Base-by-base conservation (phyloP, 2,113 vertebrate genomes). In the Pycnonotus jocosus region DNA sequence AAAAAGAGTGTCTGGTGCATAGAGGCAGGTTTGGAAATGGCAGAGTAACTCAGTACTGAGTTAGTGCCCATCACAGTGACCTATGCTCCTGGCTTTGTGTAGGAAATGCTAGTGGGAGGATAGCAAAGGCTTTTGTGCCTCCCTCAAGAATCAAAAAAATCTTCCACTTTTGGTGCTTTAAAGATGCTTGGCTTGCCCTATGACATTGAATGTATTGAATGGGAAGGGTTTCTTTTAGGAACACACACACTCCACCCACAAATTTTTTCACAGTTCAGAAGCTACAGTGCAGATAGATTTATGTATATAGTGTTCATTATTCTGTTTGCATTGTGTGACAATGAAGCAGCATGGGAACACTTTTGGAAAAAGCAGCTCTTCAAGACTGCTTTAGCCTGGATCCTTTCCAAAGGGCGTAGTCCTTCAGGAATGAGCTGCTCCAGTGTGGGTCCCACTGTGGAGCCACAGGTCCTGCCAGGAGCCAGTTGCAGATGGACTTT, bases 361-460 rank as follows among this genome's bases (percentile, higher is more conserved):
- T 53, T 93, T 37, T 56, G 27, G 58, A 69, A 58, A 30, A 25
- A 61, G 30, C 14, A 62, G 12, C 9, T 66, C 35, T 60, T 82
- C 25, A 69, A n/a, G 18, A 60, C 15, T 80, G 12, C 22, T 79
- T 15, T 33, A 76, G 15, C 2, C 9, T 56, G 23, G 3, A 5
- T 31, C 10, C 6, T 40, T 90, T 62, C n/a, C 21, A 86, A 33
- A 47, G 15, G 17, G 13, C 56, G 51, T 40, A 65, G n/a, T 73
- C 24, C 51, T 71, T 85, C 70, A 74, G 65, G 38, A 79, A 25
- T 11, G 22, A 40, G 30, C 15, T 92, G 56, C 31, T 65, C 12
- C 21, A 73, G 15, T 0, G 0, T 40, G 42, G 22, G 7, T 51
- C 10, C 7, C 7, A 8, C 31, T 6, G 2, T 1, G 7, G 56